These are phyloP conservation scores for Cheirogaleus major DNA, from an alignment of 2,797 vertebrate genomes.

Conservation along the genomic window DNA sequence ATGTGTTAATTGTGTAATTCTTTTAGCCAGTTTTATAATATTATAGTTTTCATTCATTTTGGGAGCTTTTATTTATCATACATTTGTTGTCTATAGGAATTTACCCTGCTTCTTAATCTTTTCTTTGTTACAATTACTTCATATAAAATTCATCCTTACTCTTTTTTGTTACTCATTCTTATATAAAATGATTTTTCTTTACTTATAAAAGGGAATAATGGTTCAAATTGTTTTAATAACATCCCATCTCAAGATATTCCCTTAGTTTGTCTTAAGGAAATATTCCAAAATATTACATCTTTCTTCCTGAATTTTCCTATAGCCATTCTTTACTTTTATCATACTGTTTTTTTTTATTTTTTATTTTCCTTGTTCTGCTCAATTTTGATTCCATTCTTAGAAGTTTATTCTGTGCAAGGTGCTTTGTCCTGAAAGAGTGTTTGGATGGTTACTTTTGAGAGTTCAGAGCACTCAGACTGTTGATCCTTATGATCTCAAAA, in stretches of 20 bases:
- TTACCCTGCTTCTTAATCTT: background rate
- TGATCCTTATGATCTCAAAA: background rate
- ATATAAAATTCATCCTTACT: too few species aligned
- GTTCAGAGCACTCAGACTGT: background rate
- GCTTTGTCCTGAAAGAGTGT: background rate
- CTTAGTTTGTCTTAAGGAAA: background rate
- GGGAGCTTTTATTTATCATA: background rate
- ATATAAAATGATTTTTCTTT: background rate
- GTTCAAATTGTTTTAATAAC: background rate
- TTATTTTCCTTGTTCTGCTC: background rate
- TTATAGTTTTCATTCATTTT: background rate
- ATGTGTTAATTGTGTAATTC: background rate
- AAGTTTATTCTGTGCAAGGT: background rate
- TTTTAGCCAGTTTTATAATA: background rate
- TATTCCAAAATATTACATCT: background rate
- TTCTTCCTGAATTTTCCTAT: background rate
- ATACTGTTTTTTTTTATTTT: background rate
- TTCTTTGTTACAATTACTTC: background rate
- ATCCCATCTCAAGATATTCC: background rate
- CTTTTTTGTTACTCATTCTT: background rate
- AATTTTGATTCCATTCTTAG: background rate
- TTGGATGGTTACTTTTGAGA: background rate
- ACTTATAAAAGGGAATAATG: background rate
- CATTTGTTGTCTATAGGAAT: background rate
- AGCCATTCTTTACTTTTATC: background rate